Base-by-base conservation (phyloP, 2,113 vertebrate species). In the Oceanodroma tethys region DNA sequence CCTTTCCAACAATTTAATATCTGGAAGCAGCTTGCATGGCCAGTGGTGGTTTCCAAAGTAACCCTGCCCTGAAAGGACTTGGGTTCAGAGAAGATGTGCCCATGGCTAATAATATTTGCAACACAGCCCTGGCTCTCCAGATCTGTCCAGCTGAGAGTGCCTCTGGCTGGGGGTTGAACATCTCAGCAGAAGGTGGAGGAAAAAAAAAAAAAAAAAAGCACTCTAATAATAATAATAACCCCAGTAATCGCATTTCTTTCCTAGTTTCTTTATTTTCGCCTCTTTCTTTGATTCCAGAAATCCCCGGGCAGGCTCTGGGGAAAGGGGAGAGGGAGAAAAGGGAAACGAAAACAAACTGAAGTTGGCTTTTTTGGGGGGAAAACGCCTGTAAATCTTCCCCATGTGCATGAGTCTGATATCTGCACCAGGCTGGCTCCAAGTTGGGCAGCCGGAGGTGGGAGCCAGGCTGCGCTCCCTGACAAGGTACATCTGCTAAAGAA, bases 1-100 rank as follows among this genome's bases (percentile, higher is more conserved):
- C 92, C 86, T 91, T 45, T 30, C 74, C 72, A 94, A 92, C 89
- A 93, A 82, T 96, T 96, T 95, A 73, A 96, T 97, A 90, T 87
- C 96, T 95, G 93, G 97, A 76, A 90, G 73, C 88, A 95, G 96
- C 85, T 81, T 59, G 42, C 14, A 0, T 60, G 96, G 88, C 36
- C 90, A 83, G 88, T 20, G 85, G 70, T 91, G 97, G 96, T 90
- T 95, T 88, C 93, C 96, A 79, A 68, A 95, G 91, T 71, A 81
- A 91, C 96, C 82, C 82, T 56, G 58, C 60, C 86, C 90, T 97
- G 79, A 30, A 66, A 89, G 93, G 68, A 47, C 52, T 29, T 27
- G 75, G 50, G 30, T 6, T 10, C 32, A 27, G 29, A 3, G 42
- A 4, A 59, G 59, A n/a, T 34, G 60, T 60, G 71, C 78, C 78